Evolutionary conservation across 1,140 invertebrate genomes (phyloP), one percentile per base, ranked within the genome.

Genomic region (Geopemphigus sp.): DNA sequence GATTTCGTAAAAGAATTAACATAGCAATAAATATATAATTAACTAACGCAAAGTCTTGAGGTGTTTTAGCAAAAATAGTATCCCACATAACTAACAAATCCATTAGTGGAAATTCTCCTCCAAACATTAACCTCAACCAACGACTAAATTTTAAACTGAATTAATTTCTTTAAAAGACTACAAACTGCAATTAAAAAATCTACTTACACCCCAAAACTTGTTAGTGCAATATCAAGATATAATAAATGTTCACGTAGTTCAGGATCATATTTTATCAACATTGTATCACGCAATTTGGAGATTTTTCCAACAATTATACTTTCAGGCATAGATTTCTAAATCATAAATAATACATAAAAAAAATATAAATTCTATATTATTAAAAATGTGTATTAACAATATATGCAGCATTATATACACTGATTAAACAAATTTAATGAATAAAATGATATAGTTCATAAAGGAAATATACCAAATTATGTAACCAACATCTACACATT

Each of bases 151-250:
- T 66, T 84, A 63, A 59, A 53, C 29, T 24, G 53, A 29, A 15
- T 17, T 45, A n/a, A 59, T 17, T 68, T 32, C 0, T 32, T 22
- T 45, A 22, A 32, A 80, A 66, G 32, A 66, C 3, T n/a, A 80
- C 47, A 50, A 56, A 45, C 1, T 50, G 1, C 5, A 24, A 0
- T 8, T 50, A 45, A 68, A 15, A n/a, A 50, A 32, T 54, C 1
- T 80, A 88, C 91, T 88, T 85, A 94, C 92, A 94, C 93, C 82
- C 93, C 93, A 86, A 92, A 94, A 47, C 94, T 88, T 83, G 93
- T 91, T 83, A 93, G 88, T 47, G 91, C 89, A 82, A 94, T 93
- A 82, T 93, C 91, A 82, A 92, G 86, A 80, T 88, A 86, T 29
- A 88, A 86, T 14, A 94, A 86, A 87, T 93, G 91, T 66, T 87